Evolutionary conservation across 1,140 invertebrate species (phyloP).

Genomic region (Scaptodrosophila lebanonensis): DNA sequence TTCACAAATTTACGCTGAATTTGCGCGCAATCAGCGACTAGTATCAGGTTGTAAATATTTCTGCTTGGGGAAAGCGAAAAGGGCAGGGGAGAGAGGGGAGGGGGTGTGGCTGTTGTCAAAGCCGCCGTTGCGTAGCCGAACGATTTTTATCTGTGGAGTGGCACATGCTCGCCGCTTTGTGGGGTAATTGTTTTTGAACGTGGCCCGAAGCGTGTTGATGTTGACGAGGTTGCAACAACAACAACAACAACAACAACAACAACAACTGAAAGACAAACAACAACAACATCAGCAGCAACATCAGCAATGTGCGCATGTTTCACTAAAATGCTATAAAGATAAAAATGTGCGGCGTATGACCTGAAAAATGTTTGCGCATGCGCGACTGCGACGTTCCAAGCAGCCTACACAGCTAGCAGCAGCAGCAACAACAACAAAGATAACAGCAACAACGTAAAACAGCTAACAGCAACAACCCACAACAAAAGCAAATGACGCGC

Average conservation of each 20-base stretch:
- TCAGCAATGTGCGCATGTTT: conserved; percentile 41
- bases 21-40: conserved; percentile 17
- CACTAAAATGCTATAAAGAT: conserved; percentile 69
- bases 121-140: conserved; percentile 39
- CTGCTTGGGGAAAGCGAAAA: too few species aligned
- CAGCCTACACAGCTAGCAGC: conserved; percentile 41
- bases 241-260: conserved; percentile 26
- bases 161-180: conserved; percentile 26
- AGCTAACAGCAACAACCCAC: conserved; percentile 25
- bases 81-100: neutral
- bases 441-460: too few species aligned
- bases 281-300: conserved; percentile 12
- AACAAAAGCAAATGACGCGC: conserved; percentile 66
- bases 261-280: conserved; percentile 19
- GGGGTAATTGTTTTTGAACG: conserved; percentile 65
- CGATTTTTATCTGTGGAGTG: conserved; percentile 28
- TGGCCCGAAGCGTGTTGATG: conserved; percentile 28
- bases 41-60: neutral
- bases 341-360: conserved; percentile 61
- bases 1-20: conserved; percentile 55
- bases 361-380: conserved; percentile 68
- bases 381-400: conserved; percentile 65
- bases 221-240: conserved; percentile 32
- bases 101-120: conserved; percentile 41
- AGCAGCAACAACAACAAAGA: conserved; percentile 11